Evolutionary conservation across 2,113 vertebrate species (phyloP).

Genomic region (Puntigrus tetrazona): DNA sequence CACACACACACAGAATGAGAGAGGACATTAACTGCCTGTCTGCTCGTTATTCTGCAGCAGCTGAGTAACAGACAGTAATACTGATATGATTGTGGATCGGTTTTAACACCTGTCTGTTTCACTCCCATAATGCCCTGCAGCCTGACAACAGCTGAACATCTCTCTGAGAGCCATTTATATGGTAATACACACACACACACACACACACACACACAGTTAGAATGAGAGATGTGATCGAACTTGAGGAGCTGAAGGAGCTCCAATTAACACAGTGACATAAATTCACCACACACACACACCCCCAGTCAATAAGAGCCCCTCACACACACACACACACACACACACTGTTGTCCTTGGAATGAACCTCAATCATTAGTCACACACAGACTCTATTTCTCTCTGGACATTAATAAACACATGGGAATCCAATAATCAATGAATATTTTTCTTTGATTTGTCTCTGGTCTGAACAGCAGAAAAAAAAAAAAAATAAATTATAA

Average conservation of each 20-base stretch:
- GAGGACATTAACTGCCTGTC: neutral
- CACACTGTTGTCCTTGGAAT: neutral
- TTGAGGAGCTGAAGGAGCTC: conserved; percentile 13
- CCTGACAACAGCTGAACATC: conserved; percentile 60
- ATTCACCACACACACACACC: conserved; percentile 2
- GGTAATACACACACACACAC: conserved; percentile 53
- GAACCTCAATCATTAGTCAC: neutral
- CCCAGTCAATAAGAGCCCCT: too few relatives aligned
- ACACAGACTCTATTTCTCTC: too few relatives aligned
- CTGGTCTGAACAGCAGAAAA: neutral
- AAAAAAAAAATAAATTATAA: too few relatives aligned
- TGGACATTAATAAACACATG: too few relatives aligned
- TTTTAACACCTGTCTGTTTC: conserved; percentile 29
- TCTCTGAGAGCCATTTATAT: conserved; percentile 69
- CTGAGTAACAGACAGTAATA: neutral
- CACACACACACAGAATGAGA: neutral
- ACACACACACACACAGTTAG: too few relatives aligned
- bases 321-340: conserved; percentile 18
- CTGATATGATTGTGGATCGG: neutral
- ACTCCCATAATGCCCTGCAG: neutral
- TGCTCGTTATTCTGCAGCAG: neutral
- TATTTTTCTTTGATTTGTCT: too few relatives aligned
- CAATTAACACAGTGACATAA: too few relatives aligned
- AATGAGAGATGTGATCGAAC: neutral
- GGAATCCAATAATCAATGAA: too few relatives aligned